Base-by-base conservation (phyloP, 2,113 vertebrate genomes). In the Gasterosteus nipponicus region DNA sequence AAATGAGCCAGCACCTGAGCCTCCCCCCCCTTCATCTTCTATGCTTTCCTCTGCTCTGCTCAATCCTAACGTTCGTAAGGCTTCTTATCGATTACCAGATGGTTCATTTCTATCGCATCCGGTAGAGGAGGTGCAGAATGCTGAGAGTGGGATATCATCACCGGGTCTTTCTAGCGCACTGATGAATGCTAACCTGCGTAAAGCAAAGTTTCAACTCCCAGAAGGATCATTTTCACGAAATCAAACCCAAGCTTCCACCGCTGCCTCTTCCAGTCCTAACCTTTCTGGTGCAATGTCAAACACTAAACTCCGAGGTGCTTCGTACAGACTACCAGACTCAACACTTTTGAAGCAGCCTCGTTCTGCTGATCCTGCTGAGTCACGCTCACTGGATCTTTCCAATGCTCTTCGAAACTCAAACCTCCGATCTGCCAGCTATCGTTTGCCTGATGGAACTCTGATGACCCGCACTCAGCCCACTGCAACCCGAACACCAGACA, bases 231-330 rank as follows among this genome's bases (percentile, higher is more conserved):
- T 91, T 82, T 77, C 77, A 73, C 33, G 7, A 39, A 91, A 90
- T 3, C 77, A 90, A 81, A 35, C 75, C 10, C 81, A 89, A 81
- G 73, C 63, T 63, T 57, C 81, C 14, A 33, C 82, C 1, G 38
- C 86, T 62, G 22, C 33, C n/a, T 22, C 80, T 54, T 67, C 82
- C 12, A 44, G 64, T 62, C 91, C 92, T 29, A 81, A 81, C 49
- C 89, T 94, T 51, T 93, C 90, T 74, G 87, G 78, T 71, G 92
- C 93, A 11, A 82, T 94, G 72, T 68, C 91, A 44, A 94, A 90
- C 19, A 69, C 81, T 33, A 77, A 69, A 51, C 66, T 94, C 7
- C 86, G 81, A n/a, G 91, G 93, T 60, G 87, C 93, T 29, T 88
- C 92, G 19, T 95, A 91, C 81, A 92, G 39, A 78, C 86, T 94